Evolutionary conservation across 2,888 invertebrate genomes (phyloP).

Genomic region (Hartigia nigra): DNA sequence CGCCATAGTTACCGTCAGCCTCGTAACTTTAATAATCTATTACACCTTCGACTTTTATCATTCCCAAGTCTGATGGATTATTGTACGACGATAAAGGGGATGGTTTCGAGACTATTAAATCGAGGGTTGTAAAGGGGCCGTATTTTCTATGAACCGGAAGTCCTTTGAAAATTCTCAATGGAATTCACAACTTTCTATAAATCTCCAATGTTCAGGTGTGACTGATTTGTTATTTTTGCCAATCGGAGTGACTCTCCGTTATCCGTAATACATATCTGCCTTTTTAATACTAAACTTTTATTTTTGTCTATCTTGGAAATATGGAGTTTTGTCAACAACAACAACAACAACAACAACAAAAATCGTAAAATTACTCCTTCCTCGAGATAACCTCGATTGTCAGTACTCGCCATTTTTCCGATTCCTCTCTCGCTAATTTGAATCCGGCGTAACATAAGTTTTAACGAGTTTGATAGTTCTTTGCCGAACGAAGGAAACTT

Average conservation of each 20-base stretch:
- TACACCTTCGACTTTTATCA: constrained; percentile 13
- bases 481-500: constrained; percentile 5
- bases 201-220: too few species aligned
- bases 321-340: too few species aligned
- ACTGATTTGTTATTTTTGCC: too few species aligned
- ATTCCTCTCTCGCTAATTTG: constrained; percentile 31
- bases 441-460: constrained; percentile 43
- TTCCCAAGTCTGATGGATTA: constrained; percentile 16
- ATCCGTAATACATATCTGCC: too few species aligned
- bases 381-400: not conserved
- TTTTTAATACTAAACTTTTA: too few species aligned
- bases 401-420: constrained; percentile 12
- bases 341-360: too few species aligned
- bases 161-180: not conserved
- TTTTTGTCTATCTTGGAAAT: too few species aligned
- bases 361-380: not conserved
- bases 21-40: constrained; percentile 30
- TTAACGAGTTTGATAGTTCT: constrained; percentile 48
- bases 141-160: constrained; percentile 1
- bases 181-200: not conserved
- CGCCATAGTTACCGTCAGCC: constrained; percentile 10
- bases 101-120: not conserved
- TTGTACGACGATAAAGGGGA: not conserved
- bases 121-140: not conserved
- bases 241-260: not conserved